phyloP scores from a whole-genome alignment of 1,140 invertebrate species.

The Arion vulgaris region DNA sequence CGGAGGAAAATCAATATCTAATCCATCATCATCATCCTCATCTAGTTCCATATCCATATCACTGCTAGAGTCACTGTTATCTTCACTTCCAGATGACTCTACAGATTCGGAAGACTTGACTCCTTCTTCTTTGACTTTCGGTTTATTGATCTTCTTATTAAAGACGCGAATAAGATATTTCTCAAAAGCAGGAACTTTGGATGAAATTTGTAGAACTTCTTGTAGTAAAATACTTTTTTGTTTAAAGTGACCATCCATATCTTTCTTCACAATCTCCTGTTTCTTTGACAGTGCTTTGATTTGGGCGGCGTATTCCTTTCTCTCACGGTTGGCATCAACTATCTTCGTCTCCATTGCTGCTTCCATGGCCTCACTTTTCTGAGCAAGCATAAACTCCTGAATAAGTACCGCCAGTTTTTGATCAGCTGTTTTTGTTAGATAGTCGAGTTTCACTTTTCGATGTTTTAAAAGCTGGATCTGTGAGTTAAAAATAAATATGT shows the following conservation, averaged over 20 bases:
- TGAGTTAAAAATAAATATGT: conserved; percentile 17
- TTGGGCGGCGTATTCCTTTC: background rate
- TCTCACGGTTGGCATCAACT: conserved; percentile 23
- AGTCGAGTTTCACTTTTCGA: conserved; percentile 25
- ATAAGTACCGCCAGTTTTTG: conserved; percentile 12
- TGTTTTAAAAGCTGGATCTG: conserved; percentile 28
- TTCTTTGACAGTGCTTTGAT: conserved; percentile 22
- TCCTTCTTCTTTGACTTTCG: background rate
- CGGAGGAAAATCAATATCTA: conserved; percentile 32
- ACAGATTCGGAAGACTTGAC: background rate
- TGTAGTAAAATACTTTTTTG: conserved; percentile 9
- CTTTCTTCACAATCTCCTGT: conserved; percentile 12
- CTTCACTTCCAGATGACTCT: conserved; percentile 3
- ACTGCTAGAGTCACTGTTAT: conserved; percentile 30
- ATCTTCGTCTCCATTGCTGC: conserved; percentile 17
- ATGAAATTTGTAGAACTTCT: conserved; percentile 22
- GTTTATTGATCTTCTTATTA: conserved; percentile 17
- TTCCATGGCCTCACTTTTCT: conserved; percentile 33
- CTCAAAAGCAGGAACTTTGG: conserved; percentile 28
- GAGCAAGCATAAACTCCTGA: conserved; percentile 34
- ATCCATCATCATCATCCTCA: conserved; percentile 34
- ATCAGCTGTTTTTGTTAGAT: conserved; percentile 24
- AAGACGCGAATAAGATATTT: conserved; percentile 38
- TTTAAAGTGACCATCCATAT: conserved; percentile 24
- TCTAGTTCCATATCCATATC: conserved; percentile 26